Percentiles rank a stretch among this genome's conserved stretches.
Evolutionary conservation across 2,888 invertebrate species (phyloP).

Genomic region (Bombylius major): DNA sequence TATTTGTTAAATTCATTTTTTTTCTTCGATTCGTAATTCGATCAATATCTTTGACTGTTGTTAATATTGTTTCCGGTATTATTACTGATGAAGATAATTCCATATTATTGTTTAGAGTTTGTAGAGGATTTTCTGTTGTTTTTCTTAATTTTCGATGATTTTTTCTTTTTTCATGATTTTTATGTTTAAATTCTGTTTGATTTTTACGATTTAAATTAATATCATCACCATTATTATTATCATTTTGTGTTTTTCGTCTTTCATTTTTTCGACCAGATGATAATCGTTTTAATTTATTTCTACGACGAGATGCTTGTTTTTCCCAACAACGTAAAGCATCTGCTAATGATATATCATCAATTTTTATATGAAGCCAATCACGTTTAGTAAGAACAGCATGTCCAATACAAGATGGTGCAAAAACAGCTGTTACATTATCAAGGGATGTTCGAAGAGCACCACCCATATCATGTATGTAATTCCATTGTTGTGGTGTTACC

Average conservation of each 20-base stretch:
- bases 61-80: too few species aligned
- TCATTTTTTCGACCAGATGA: conserved; percentile 16
- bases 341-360: conserved; percentile 72
- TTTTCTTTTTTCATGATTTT: conserved; percentile 19
- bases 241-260: conserved; percentile 15
- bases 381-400: conserved; percentile 78
- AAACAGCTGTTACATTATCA: conserved; percentile 74
- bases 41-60: not conserved
- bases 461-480: conserved; percentile 83
- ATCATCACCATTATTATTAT: conserved; percentile 14
- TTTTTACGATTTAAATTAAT: conserved; percentile 6
- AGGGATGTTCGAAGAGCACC: conserved; percentile 70
- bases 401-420: conserved; percentile 87
- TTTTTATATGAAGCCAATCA: conserved; percentile 76
- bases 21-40: conserved; percentile 4
- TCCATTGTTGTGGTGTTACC: conserved; percentile 82
- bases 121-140: conserved; percentile 2
- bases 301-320: conserved; percentile 24
- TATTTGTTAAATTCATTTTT: conserved; percentile 7
- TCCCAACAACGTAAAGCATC: conserved; percentile 86
- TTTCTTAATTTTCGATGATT: conserved; percentile 8
- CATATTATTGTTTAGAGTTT: conserved; percentile 1
- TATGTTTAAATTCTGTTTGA: conserved; percentile 16
- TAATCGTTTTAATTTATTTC: conserved; percentile 14
- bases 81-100: not conserved